Percentiles rank a stretch among this genome's conserved stretches.
Conservation (phyloP, 2,888 invertebrate genomes). For the Allophyes oxyacanthae region DNA sequence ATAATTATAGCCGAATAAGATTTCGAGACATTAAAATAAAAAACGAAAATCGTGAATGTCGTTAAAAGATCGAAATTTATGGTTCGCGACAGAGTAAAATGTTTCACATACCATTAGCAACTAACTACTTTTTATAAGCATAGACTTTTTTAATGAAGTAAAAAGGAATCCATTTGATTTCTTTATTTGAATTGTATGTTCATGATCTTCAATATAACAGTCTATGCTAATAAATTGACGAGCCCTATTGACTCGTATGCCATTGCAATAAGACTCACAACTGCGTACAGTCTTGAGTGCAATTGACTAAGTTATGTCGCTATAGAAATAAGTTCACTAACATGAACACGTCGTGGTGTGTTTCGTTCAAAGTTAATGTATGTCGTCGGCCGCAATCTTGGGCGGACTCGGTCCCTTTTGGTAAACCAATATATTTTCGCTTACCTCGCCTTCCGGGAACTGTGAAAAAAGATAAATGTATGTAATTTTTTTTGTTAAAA, state of each 20-base stretch:
- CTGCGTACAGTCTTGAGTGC: constrained; percentile 4
- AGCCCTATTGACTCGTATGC: constrained; percentile 18
- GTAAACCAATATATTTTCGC: constrained; percentile 79
- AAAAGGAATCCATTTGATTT: not conserved
- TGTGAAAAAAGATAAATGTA: constrained; percentile 49
- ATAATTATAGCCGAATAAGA: constrained; percentile 37
- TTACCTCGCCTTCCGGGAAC: constrained; percentile 83
- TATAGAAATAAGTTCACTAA: constrained; percentile 37
- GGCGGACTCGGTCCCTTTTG: constrained; percentile 64
- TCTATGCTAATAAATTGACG: constrained; percentile 36
- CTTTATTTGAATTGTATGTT: no score
- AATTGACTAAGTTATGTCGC: constrained; percentile 18
- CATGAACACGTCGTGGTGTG: constrained; percentile 33
- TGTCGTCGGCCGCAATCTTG: constrained; percentile 62
- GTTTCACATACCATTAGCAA: constrained; percentile 12
- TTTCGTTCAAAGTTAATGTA: constrained; percentile 57
- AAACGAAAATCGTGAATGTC: constrained; percentile 41
- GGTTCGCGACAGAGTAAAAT: constrained; percentile 15
- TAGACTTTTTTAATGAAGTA: constrained; percentile 28
- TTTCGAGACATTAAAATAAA: constrained; percentile 53
- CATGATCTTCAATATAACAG: constrained; percentile 9
- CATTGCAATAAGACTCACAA: constrained; percentile 17
- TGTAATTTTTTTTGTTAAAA: not conserved
- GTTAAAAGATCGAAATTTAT: constrained; percentile 21
- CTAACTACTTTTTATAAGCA: constrained; percentile 25